Percentiles rank a stretch among this genome's conserved stretches.
These are phyloP conservation scores for Apodemia hepburni DNA, from an alignment of 2,888 invertebrate genomes.

Conservation along the genomic window DNA sequence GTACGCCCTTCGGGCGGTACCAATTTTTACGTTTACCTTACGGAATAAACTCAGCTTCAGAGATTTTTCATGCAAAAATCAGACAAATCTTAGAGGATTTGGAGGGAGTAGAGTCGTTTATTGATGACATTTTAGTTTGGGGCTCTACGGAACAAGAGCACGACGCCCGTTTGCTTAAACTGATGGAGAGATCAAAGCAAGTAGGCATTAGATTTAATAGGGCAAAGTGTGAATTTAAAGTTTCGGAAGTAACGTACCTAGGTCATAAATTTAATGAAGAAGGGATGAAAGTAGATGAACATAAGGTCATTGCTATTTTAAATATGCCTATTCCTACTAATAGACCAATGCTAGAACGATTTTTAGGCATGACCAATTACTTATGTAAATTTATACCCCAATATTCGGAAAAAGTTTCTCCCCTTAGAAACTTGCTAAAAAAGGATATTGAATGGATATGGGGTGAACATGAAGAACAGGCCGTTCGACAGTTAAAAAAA, in stretches of 20 bases:
- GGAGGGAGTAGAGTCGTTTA: conserved; percentile 22
- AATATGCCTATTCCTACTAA: conserved; percentile 21
- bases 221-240: conserved; percentile 28
- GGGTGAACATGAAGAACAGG: background rate
- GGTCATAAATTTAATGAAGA: no score
- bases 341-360: conserved; percentile 25
- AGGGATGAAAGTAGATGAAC: no score
- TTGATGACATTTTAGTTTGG: conserved; percentile 29
- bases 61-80: conserved; percentile 33
- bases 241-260: conserved; percentile 22
- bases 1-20: conserved; percentile 19
- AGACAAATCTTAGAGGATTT: conserved; percentile 25
- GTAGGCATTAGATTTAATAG: conserved; percentile 24
- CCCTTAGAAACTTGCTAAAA: background rate
- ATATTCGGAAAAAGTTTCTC: conserved; percentile 19
- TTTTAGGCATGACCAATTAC: conserved; percentile 31
- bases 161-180: conserved; percentile 10
- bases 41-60: conserved; percentile 31
- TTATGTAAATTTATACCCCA: conserved; percentile 27
- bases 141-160: conserved; percentile 24
- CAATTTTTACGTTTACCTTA: conserved; percentile 32
- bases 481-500: background rate
- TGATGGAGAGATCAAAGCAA: conserved; percentile 17
- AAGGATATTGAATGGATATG: background rate
- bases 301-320: no score